phyloP scores from a whole-genome alignment of 2,113 vertebrate genomes.

The Elaphurus davidianus region DNA sequence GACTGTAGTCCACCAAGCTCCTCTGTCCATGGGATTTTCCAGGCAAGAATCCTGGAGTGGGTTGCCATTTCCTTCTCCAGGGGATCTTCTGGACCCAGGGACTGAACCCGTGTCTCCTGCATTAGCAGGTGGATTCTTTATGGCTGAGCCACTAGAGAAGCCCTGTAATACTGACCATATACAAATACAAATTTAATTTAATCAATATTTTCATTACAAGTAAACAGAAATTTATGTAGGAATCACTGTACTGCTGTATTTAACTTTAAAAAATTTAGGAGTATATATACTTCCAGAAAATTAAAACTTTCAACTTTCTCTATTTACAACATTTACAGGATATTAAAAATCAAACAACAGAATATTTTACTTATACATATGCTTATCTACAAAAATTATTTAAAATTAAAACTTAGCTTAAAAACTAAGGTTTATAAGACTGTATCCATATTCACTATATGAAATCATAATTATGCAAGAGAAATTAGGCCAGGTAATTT shows the following conservation, averaged over 20 bases:
- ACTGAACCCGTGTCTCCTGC: neutral
- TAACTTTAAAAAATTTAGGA: slow-evolving; percentile 41
- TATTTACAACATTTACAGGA: neutral
- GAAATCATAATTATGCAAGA: neutral
- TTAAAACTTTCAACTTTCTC: slow-evolving; percentile 30
- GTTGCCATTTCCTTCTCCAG: neutral
- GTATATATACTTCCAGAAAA: neutral
- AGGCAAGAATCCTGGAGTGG: neutral
- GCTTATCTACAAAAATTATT: neutral
- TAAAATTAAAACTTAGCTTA: slow-evolving; percentile 31
- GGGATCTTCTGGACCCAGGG: neutral
- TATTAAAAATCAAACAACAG: slow-evolving; percentile 49
- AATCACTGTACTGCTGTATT: slow-evolving; percentile 38
- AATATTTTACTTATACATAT: neutral
- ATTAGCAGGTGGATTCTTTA: neutral
- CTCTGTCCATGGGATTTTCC: neutral
- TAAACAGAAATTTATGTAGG: slow-evolving; percentile 37
- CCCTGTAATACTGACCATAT: slow-evolving; percentile 62
- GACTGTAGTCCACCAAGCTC: neutral
- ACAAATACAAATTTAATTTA: slow-evolving; percentile 58
- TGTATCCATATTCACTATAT: neutral
- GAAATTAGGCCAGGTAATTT: neutral
- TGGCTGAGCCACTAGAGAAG: neutral
- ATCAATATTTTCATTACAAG: slow-evolving; percentile 62
- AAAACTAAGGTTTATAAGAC: neutral